Evolutionary conservation across 2,888 invertebrate genomes (phyloP).

Genomic region (Lissonota sp.): DNA sequence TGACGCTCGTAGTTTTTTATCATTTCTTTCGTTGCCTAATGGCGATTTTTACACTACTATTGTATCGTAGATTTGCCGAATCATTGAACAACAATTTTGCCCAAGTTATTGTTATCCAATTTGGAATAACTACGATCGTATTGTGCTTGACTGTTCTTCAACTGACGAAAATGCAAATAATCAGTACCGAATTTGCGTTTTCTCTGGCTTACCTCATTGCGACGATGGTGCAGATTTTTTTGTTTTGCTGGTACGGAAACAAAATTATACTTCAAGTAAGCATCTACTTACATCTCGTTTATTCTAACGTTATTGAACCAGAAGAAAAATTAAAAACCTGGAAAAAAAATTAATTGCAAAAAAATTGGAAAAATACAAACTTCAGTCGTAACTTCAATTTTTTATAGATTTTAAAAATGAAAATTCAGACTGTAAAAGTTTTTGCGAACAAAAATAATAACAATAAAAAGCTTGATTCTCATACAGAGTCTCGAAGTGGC

Average conservation of each 20-base stretch:
- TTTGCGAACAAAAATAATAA: too few relatives aligned
- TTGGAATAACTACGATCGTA: constrained; percentile 62
- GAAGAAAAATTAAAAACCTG: neutral
- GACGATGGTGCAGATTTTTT: constrained; percentile 39
- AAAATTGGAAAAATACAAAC: neutral
- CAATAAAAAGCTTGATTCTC: neutral
- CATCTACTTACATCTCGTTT: neutral
- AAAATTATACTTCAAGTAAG: constrained; percentile 49
- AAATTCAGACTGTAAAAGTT: too few relatives aligned
- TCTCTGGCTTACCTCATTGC: constrained; percentile 15
- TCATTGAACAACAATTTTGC: constrained; percentile 62
- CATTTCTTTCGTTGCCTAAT: too few relatives aligned
- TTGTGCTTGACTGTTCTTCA: constrained; percentile 68
- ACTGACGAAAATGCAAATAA: constrained; percentile 62
- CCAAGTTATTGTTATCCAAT: constrained; percentile 63
- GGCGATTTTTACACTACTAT: too few relatives aligned
- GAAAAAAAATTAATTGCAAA: neutral
- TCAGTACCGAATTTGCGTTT: constrained; percentile 59
- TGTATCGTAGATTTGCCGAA: constrained; percentile 50
- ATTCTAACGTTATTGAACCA: neutral
- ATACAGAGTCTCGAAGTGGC: constrained; percentile 48
- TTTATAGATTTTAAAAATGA: too few relatives aligned
- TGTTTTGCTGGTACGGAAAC: constrained; percentile 55
- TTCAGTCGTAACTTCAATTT: too few relatives aligned
- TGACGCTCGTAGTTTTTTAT: too few relatives aligned